Percentiles rank a stretch among this genome's conserved stretches.
These are phyloP conservation scores for Callorhinus ursinus DNA, from an alignment of 2,113 vertebrate genomes.

Conservation along the genomic window DNA sequence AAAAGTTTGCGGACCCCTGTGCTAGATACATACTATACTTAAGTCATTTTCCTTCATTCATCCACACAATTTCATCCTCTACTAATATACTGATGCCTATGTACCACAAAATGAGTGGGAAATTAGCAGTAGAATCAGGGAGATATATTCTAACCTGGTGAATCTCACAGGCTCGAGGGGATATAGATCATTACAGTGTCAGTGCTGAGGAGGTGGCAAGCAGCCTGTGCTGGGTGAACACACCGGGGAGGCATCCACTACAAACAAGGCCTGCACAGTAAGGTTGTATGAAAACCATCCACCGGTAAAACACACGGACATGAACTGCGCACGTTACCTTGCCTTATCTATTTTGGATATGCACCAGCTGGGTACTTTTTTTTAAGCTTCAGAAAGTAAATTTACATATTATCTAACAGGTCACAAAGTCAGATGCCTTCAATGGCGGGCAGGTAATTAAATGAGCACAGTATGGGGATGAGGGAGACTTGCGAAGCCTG, in stretches of 20 bases:
- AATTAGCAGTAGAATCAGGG: neutral
- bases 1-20: too few relatives aligned
- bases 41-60: neutral
- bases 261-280: neutral
- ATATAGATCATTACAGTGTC: too few relatives aligned
- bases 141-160: neutral
- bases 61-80: neutral
- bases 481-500: neutral
- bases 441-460: neutral
- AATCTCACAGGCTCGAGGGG: neutral
- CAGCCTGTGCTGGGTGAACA: too few relatives aligned
- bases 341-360: neutral
- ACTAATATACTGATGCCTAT: neutral
- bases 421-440: neutral
- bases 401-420: neutral
- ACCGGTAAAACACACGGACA: neutral
- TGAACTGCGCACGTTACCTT: neutral
- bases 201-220: neutral
- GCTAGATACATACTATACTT: neutral
- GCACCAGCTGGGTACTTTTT: neutral
- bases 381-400: neutral
- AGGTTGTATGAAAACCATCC: neutral
- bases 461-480: neutral
- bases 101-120: neutral
- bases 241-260: accelerated